Conservation (phyloP, 1,140 invertebrate genomes). For the Bombus terrestris region DNA sequence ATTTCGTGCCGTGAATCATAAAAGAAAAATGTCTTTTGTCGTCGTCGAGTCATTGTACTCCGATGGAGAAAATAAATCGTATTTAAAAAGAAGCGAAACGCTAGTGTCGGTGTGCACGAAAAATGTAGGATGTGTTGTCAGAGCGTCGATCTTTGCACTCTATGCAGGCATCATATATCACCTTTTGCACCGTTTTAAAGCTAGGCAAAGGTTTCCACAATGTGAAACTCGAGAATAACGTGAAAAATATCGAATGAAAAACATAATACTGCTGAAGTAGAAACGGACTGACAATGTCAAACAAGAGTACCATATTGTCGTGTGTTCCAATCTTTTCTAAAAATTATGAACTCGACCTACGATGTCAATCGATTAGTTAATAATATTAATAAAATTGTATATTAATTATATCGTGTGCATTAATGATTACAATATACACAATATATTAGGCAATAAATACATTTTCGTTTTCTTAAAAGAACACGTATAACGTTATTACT, state of each 20-base stretch:
- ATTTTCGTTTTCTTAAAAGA: no score
- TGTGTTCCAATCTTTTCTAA: no score
- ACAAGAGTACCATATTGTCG: no score
- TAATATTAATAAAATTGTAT: no score
- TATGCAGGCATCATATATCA: constrained; percentile 48
- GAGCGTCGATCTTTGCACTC: constrained; percentile 43
- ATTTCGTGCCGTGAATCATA: background rate
- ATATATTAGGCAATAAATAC: no score
- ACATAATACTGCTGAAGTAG: background rate
- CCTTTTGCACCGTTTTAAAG: constrained; percentile 38
- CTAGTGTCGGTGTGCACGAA: constrained; percentile 17
- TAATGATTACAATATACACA: no score
- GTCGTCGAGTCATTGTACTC: constrained; percentile 12
- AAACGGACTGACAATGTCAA: no score
- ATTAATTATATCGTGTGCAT: no score
- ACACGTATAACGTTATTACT: no score
- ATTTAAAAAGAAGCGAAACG: no score
- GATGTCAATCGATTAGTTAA: no score
- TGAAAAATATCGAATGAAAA: background rate
- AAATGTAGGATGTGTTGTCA: constrained; percentile 50
- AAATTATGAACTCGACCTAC: no score
- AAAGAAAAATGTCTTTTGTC: background rate
- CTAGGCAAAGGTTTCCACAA: constrained; percentile 5
- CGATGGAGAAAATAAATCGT: constrained; percentile 9
- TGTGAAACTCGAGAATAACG: background rate